Conservation (phyloP, 2,797 vertebrate species). For the Helicolenus hilgendorfi region DNA sequence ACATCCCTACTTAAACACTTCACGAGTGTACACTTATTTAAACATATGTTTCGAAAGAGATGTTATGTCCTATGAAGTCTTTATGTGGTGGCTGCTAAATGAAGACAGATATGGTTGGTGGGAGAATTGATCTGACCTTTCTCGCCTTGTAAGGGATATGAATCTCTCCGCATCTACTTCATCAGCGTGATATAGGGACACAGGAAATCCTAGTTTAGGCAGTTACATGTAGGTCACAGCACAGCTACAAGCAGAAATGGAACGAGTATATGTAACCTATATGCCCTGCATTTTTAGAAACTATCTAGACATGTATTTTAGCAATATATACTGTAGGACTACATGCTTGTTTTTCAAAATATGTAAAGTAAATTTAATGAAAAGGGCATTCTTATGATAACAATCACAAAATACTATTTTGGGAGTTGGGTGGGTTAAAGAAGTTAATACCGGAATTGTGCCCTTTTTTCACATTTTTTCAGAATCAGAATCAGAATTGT, state of each 20-base stretch:
- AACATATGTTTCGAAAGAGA: constrained; percentile 65
- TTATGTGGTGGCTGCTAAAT: constrained; percentile 71
- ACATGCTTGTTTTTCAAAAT: not conserved
- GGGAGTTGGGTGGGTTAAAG: not conserved
- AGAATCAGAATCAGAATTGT: no score
- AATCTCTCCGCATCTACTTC: constrained; percentile 82
- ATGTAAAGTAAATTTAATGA: not conserved
- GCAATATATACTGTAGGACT: not conserved
- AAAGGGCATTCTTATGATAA: not conserved
- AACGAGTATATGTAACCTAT: constrained; percentile 32
- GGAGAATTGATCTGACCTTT: constrained; percentile 90
- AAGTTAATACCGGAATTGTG: not conserved
- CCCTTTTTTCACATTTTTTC: not conserved
- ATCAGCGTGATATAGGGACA: constrained; percentile 77
- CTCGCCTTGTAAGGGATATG: constrained; percentile 72
- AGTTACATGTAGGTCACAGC: constrained; percentile 75
- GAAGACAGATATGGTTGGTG: constrained; percentile 78
- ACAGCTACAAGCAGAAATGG: constrained; percentile 71
- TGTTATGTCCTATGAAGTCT: constrained; percentile 43
- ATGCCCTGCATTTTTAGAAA: constrained; percentile 30
- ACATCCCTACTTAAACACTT: constrained; percentile 72
- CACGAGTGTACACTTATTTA: constrained; percentile 77
- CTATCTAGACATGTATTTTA: constrained; percentile 9
- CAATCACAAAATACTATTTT: not conserved
- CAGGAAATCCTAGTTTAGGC: constrained; percentile 76